Evolutionary conservation across 2,113 vertebrate species (phyloP).

Genomic region (Tragelaphus imberbis): DNA sequence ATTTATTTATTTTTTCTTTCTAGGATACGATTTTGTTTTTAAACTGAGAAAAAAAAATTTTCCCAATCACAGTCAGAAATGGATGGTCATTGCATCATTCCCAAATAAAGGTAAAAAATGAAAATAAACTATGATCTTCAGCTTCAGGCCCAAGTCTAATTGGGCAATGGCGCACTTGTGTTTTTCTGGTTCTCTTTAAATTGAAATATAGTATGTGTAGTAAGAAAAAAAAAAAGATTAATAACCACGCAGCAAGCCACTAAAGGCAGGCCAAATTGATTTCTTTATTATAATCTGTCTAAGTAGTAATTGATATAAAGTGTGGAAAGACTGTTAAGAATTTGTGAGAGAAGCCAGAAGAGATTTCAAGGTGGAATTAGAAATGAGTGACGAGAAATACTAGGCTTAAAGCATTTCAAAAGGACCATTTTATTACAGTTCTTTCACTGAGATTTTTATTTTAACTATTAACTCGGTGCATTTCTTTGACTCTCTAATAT

Average conservation of each 20-base stretch:
- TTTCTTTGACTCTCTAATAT: neutral
- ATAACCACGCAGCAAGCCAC: slow-evolving; percentile 17
- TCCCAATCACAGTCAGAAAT: neutral
- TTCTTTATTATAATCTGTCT: slow-evolving; percentile 38
- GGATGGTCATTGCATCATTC: neutral
- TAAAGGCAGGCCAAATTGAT: slow-evolving; percentile 6
- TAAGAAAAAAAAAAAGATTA: neutral
- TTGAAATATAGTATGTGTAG: slow-evolving; percentile 5
- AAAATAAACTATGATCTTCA: slow-evolving; percentile 32
- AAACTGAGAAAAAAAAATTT: neutral
- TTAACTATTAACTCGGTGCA: neutral
- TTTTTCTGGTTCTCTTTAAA: neutral
- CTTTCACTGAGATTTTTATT: neutral
- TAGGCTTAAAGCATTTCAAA: slow-evolving; percentile 30
- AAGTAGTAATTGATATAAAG: slow-evolving; percentile 40
- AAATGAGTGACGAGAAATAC: slow-evolving; percentile 3
- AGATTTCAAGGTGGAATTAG: slow-evolving; percentile 12
- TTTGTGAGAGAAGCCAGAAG: slow-evolving; percentile 18
- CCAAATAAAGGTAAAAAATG: slow-evolving; percentile 8
- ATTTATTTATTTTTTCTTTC: neutral
- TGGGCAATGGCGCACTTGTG: neutral
- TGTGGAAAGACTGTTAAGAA: slow-evolving; percentile 9
- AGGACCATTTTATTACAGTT: neutral
- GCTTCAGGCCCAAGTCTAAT: neutral
- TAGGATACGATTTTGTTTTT: neutral